phyloP scores from a whole-genome alignment of 2,888 invertebrate genomes.

The Syrphus vitripennis region DNA sequence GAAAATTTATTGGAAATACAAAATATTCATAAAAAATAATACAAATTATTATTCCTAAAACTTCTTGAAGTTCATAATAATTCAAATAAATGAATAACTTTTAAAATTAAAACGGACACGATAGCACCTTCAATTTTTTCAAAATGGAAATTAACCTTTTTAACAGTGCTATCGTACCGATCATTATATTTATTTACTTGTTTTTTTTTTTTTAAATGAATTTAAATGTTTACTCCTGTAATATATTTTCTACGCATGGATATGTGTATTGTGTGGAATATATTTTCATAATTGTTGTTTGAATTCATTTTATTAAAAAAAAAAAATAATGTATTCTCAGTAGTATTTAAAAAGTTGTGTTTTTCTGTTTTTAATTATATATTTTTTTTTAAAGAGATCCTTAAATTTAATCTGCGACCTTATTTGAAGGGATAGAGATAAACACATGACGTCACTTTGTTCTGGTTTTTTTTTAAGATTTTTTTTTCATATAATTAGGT shows the following conservation, averaged over 20 bases:
- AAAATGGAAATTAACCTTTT: neutral
- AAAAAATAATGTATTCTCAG: slow-evolving; percentile 1
- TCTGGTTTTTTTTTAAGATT: slow-evolving; percentile 54
- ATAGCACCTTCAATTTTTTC: slow-evolving; percentile 1
- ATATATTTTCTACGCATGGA: slow-evolving; percentile 44
- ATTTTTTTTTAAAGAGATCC: slow-evolving; percentile 37
- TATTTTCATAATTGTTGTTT: slow-evolving; percentile 16
- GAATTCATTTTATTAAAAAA: neutral
- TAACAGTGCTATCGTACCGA: slow-evolving; percentile 6
- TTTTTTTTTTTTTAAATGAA: neutral
- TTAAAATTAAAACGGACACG: neutral
- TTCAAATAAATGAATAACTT: slow-evolving; percentile 13
- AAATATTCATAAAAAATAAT: slow-evolving; percentile 46
- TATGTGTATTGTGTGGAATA: slow-evolving; percentile 51
- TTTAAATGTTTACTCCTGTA: slow-evolving; percentile 38
- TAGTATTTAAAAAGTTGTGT: slow-evolving; percentile 21
- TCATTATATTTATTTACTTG: neutral
- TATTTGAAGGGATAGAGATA: slow-evolving; percentile 68
- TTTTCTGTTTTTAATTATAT: neutral
- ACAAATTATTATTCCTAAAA: slow-evolving; percentile 43
- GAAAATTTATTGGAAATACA: slow-evolving; percentile 56
- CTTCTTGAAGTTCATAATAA: slow-evolving; percentile 31
- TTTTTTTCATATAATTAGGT: slow-evolving; percentile 68
- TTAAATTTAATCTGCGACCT: slow-evolving; percentile 65
- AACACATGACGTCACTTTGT: slow-evolving; percentile 69